phyloP scores from a whole-genome alignment of 2,113 vertebrate species.

The Sinocyclocheilus maitianheensis region DNA sequence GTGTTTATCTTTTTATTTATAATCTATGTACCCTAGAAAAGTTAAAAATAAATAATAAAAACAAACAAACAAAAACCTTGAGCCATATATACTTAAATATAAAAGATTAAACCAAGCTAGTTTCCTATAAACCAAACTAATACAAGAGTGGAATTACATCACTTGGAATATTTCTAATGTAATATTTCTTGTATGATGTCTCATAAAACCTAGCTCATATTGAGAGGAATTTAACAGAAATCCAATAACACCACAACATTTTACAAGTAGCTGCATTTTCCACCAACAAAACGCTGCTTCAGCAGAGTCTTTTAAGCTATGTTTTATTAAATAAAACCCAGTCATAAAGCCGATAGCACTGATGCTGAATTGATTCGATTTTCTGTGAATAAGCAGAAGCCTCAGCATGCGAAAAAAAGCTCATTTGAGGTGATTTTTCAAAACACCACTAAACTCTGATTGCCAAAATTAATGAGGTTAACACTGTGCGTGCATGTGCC shows the following conservation, averaged over 20 bases:
- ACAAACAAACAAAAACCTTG: too few species aligned
- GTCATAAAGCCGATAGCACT: slow-evolving; percentile 1
- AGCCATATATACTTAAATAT: slow-evolving; percentile 7
- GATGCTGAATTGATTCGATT: slow-evolving; percentile 10
- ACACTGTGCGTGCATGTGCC: not conserved
- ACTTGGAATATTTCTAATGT: slow-evolving; percentile 42
- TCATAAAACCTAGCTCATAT: slow-evolving; percentile 41
- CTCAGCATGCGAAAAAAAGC: not conserved
- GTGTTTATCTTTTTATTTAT: not conserved
- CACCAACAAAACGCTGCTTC: slow-evolving; percentile 27
- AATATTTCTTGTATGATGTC: slow-evolving; percentile 35
- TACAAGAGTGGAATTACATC: slow-evolving; percentile 40
- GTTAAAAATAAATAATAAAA: too few species aligned
- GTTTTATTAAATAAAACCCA: slow-evolving; percentile 31
- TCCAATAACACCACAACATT: slow-evolving; percentile 39
- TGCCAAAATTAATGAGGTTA: not conserved
- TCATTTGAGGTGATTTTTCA: not conserved
- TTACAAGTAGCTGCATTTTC: slow-evolving; percentile 49
- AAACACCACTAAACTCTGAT: not conserved
- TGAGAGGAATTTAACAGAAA: slow-evolving; percentile 33
- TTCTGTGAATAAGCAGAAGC: slow-evolving; percentile 9
- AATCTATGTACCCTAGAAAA: not conserved
- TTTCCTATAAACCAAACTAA: slow-evolving; percentile 41
- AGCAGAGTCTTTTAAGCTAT: not conserved
- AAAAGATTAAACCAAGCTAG: slow-evolving; percentile 29